These are phyloP conservation scores for Habrosyne pyritoides DNA, from an alignment of 2,888 invertebrate genomes.

Conservation along the genomic window DNA sequence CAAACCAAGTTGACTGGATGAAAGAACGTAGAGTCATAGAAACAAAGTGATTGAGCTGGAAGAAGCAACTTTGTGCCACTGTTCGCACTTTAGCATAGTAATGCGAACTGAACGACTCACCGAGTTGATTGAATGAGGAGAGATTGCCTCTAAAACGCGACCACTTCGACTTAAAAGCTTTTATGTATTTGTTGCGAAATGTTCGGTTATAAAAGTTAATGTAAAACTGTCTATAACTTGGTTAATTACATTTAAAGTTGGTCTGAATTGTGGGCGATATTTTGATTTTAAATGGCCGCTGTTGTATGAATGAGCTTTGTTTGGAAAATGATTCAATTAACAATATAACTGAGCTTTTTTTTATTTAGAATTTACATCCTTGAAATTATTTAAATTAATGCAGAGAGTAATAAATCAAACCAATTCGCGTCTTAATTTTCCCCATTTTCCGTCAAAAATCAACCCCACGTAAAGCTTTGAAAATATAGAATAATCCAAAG, in stretches of 20 bases:
- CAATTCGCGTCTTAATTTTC: background rate
- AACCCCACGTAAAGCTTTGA: slow-evolving; percentile 1
- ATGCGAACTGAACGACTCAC: slow-evolving; percentile 29
- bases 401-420: background rate
- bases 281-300: background rate
- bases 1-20: slow-evolving; percentile 16
- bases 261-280: background rate
- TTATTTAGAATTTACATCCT: background rate
- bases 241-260: background rate
- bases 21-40: slow-evolving; percentile 40
- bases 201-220: slow-evolving; percentile 2
- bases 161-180: background rate
- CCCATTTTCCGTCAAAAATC: slow-evolving; percentile 2
- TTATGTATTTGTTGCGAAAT: background rate
- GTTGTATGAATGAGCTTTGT: background rate
- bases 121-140: slow-evolving; percentile 10
- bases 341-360: background rate
- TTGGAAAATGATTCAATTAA: background rate
- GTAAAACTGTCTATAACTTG: background rate
- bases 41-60: slow-evolving; percentile 72
- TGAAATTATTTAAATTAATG: background rate
- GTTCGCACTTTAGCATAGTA: slow-evolving; percentile 37
- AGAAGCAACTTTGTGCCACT: slow-evolving; percentile 67
- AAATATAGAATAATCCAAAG: slow-evolving; percentile 29
- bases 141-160: slow-evolving; percentile 4